A percentile compares a stretch with the other conserved stretches of the same genome.
Evolutionary conservation across 2,113 vertebrate species (phyloP).

Genomic region (Mirza zaza): DNA sequence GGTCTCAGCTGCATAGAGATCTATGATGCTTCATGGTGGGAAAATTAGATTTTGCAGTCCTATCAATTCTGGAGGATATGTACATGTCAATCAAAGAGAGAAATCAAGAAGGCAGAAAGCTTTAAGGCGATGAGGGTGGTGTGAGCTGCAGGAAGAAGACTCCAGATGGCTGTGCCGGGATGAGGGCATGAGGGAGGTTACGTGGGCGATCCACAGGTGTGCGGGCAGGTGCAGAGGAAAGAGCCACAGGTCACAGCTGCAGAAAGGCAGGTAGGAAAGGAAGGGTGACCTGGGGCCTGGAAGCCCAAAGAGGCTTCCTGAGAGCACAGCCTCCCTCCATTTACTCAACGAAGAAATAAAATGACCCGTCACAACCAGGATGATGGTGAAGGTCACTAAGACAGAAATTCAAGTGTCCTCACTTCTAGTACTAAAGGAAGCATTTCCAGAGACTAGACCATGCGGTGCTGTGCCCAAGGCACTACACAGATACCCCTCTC

Average conservation of each 20-base stretch:
- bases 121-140: background rate
- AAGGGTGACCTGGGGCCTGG: no score
- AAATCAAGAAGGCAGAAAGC: background rate
- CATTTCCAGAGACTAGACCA: background rate
- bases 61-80: background rate
- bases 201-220: background rate
- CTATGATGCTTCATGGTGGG: background rate
- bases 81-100: background rate
- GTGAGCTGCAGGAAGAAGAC: background rate
- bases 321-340: no score
- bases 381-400: background rate
- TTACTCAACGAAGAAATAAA: background rate
- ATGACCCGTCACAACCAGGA: background rate
- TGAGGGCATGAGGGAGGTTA: background rate
- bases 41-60: background rate
- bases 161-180: background rate
- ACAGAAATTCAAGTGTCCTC: background rate
- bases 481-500: background rate
- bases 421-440: background rate
- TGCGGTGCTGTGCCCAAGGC: rapidly evolving
- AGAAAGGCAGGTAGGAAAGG: background rate
- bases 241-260: background rate
- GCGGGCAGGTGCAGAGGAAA: background rate
- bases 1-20: background rate
- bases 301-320: background rate